These are phyloP conservation scores for Tamias sibiricus DNA, from an alignment of 2,113 vertebrate species.

Conservation along the genomic window DNA sequence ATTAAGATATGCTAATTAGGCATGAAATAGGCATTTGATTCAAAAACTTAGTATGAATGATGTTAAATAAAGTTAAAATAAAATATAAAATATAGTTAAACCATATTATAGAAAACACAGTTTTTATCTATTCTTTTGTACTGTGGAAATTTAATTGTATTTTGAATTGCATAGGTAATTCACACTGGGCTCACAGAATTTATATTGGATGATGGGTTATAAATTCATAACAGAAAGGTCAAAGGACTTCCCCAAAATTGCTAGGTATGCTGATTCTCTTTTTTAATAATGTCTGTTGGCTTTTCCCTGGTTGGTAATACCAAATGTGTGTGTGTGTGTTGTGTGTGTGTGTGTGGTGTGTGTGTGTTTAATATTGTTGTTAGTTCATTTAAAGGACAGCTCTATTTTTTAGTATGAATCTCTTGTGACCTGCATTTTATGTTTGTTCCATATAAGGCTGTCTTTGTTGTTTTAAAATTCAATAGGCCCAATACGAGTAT, in stretches of 20 bases:
- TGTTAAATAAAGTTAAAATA: not conserved
- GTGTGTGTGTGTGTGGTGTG: no score
- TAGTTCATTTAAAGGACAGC: not conserved
- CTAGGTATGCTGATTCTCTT: not conserved
- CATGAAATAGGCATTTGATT: not conserved
- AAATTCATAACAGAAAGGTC: conserved; percentile 9
- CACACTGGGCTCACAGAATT: not conserved
- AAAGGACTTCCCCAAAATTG: no score
- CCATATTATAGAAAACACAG: not conserved
- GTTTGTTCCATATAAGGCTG: not conserved
- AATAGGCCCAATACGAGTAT: not conserved
- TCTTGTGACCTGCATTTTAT: not conserved
- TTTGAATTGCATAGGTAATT: not conserved
- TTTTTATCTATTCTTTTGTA: conserved; percentile 6
- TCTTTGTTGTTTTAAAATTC: not conserved
- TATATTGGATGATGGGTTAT: not conserved
- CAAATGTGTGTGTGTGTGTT: not conserved
- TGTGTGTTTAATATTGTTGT: not conserved
- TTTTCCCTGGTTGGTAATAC: conserved; percentile 5
- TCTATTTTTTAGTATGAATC: not conserved
- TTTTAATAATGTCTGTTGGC: not conserved
- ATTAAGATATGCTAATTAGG: not conserved
- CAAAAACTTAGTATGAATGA: not conserved
- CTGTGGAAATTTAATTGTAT: not conserved
- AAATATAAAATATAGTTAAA: not conserved